phyloP scores from a whole-genome alignment of 1,140 invertebrate genomes.

The Leptestheria dahalacensis region DNA sequence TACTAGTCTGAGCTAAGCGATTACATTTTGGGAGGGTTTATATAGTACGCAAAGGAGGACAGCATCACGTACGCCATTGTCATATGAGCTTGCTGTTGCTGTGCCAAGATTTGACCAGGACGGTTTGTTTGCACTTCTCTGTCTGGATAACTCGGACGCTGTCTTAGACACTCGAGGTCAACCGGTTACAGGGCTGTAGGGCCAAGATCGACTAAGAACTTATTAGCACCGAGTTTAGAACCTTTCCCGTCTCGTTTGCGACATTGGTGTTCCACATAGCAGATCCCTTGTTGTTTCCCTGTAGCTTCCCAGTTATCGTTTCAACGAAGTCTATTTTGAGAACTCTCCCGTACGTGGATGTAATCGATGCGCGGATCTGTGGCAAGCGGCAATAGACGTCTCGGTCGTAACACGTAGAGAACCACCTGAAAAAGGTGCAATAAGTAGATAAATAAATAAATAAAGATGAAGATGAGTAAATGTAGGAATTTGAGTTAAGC shows the following conservation, averaged over 20 bases:
- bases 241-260: not conserved
- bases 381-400: not conserved
- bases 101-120: no score
- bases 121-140: no score
- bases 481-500: no score
- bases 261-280: not conserved
- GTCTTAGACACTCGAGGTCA: no score
- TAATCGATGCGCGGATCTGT: not conserved
- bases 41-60: no score
- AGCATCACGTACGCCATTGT: no score
- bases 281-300: not conserved
- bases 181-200: no score
- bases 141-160: no score
- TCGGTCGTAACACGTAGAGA: not conserved
- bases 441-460: not conserved
- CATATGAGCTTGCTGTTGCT: no score
- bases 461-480: not conserved
- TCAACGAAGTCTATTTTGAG: not conserved
- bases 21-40: no score
- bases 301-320: not conserved
- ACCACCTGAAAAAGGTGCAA: not conserved
- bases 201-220: not conserved
- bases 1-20: no score
- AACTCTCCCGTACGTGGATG: not conserved
- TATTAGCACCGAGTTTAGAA: not conserved